Percentiles rank a stretch among this genome's conserved stretches.
Evolutionary conservation across 2,888 invertebrate genomes (phyloP).

Genomic region (Blastobasis lacticolella): DNA sequence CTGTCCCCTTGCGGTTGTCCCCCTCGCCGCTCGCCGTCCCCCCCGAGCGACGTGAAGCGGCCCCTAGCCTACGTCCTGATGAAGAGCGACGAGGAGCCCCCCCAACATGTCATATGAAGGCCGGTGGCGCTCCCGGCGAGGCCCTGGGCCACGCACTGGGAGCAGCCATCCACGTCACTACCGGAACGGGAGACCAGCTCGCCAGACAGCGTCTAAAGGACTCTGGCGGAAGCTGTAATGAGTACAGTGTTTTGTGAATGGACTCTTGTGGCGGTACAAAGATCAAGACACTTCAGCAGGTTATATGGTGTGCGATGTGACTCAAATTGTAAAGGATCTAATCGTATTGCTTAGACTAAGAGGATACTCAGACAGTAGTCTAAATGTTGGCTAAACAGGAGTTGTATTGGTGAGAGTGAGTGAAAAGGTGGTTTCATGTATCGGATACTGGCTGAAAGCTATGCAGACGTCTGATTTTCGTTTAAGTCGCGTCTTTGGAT

Average conservation of each 20-base stretch:
- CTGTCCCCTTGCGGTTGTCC: conserved; percentile 64
- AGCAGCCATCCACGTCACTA: conserved; percentile 62
- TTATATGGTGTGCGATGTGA: too few relatives aligned
- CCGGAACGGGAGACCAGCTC: conserved; percentile 52
- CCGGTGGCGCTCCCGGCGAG: conserved; percentile 87
- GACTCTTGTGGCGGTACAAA: not conserved
- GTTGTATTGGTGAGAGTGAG: too few relatives aligned
- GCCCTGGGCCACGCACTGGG: conserved; percentile 67
- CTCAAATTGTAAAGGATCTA: too few relatives aligned
- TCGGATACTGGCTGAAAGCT: too few relatives aligned
- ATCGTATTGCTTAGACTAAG: too few relatives aligned
- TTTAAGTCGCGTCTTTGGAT: too few relatives aligned
- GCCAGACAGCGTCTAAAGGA: conserved; percentile 54
- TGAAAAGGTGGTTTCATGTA: too few relatives aligned
- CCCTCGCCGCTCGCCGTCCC: conserved; percentile 57
- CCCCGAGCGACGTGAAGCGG: conserved; percentile 62
- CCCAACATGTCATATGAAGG: conserved; percentile 87
- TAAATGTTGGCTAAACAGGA: too few relatives aligned
- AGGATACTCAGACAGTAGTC: too few relatives aligned
- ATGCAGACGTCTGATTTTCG: too few relatives aligned
- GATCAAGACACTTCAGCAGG: too few relatives aligned
- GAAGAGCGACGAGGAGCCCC: conserved; percentile 75
- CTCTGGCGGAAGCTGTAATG: not conserved
- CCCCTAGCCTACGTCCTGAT: conserved; percentile 78
- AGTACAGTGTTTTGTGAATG: not conserved